These are phyloP conservation scores for Sylvicola cinctus DNA, from an alignment of 2,888 invertebrate genomes.

Conservation along the genomic window DNA sequence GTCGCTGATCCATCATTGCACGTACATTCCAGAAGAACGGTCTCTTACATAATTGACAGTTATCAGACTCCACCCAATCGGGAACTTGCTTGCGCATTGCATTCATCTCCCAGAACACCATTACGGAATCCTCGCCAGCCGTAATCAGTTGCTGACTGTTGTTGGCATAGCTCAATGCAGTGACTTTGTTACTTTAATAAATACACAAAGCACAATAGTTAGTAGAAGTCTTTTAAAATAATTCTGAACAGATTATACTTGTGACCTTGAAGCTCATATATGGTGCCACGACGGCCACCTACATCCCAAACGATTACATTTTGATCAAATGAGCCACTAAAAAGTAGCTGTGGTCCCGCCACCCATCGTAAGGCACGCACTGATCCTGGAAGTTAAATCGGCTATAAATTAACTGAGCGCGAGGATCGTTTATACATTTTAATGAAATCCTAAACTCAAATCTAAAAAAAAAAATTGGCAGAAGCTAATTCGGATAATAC, in stretches of 20 bases:
- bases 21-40: conserved; percentile 99
- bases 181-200: conserved; percentile 60
- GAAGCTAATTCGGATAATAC: too few relatives aligned
- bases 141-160: conserved; percentile 65
- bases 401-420: neutral
- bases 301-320: conserved; percentile 97
- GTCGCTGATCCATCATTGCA: conserved; percentile 95
- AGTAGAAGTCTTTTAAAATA: neutral
- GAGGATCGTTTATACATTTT: too few relatives aligned
- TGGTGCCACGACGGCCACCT: conserved; percentile 87
- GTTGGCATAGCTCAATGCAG: conserved; percentile 67
- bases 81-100: conserved; percentile 79
- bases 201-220: conserved; percentile 5
- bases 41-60: conserved; percentile 80
- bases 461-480: too few relatives aligned
- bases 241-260: too few relatives aligned
- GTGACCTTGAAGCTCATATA: conserved; percentile 89
- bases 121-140: conserved; percentile 76
- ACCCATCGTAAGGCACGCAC: conserved; percentile 91
- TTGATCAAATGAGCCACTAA: conserved; percentile 92
- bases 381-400: conserved; percentile 33
- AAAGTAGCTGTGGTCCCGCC: conserved; percentile 65
- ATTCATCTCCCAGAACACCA: conserved; percentile 91
- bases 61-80: conserved; percentile 85
- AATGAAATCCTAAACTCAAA: too few relatives aligned